Evolutionary conservation across 2,113 vertebrate species (phyloP).

Genomic region (Macrotus californicus): DNA sequence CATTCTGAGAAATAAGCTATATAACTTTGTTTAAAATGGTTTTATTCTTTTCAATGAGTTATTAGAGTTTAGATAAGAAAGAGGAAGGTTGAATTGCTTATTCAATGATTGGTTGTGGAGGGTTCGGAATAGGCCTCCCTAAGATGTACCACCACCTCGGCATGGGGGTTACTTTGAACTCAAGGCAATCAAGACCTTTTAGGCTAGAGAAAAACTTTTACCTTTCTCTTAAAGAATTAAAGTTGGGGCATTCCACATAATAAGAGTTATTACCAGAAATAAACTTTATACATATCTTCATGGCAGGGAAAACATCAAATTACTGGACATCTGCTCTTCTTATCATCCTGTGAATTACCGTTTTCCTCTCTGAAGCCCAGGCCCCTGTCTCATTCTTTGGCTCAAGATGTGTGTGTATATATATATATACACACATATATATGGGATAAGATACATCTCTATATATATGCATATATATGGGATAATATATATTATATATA

Average conservation of each 20-base stretch:
- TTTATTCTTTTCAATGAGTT: not conserved
- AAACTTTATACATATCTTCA: not conserved
- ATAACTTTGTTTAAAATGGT: constrained; percentile 8
- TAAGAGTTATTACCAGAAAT: not conserved
- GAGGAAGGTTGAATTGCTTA: not conserved
- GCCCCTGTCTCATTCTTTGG: not conserved
- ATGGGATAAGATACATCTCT: no score
- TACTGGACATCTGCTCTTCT: not conserved
- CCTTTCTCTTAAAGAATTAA: not conserved
- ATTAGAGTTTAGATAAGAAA: not conserved
- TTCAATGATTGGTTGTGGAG: not conserved
- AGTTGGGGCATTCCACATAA: not conserved
- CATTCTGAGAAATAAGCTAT: not conserved
- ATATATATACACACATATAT: no score
- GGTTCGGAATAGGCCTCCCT: not conserved
- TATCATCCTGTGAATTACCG: not conserved
- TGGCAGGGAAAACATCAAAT: not conserved
- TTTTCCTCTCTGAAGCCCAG: not conserved
- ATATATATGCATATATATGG: no score
- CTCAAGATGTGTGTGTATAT: not conserved
- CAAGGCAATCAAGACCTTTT: no score
- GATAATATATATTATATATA: no score
- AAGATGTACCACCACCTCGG: not conserved
- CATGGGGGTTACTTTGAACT: not conserved
- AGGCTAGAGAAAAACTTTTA: not conserved